phyloP scores from a whole-genome alignment of 2,797 vertebrate genomes.

The Chelmon rostratus region DNA sequence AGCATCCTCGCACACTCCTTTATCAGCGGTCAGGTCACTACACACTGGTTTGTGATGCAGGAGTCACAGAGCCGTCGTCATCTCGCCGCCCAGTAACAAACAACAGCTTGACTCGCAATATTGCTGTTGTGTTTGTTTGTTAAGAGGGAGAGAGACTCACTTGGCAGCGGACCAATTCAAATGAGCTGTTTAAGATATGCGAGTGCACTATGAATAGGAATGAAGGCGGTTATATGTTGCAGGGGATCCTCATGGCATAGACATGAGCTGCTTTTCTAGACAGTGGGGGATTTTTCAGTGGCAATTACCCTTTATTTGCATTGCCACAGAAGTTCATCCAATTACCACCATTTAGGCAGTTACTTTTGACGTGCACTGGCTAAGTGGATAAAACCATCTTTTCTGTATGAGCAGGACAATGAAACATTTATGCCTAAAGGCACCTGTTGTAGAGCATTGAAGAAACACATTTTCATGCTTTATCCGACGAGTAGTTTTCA shows the following conservation, averaged over 20 bases:
- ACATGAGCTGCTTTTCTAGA: slow-evolving; percentile 43
- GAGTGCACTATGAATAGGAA: slow-evolving; percentile 67
- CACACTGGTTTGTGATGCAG: slow-evolving; percentile 67
- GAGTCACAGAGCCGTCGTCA: slow-evolving; percentile 69
- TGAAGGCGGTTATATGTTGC: slow-evolving; percentile 56
- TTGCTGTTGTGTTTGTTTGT: slow-evolving; percentile 77
- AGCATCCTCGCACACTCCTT: slow-evolving; percentile 58
- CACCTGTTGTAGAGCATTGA: slow-evolving; percentile 3
- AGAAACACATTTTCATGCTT: background rate
- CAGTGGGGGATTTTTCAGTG: slow-evolving; percentile 52
- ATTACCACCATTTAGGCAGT: slow-evolving; percentile 72
- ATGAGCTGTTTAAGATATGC: slow-evolving; percentile 77
- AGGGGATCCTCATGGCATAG: slow-evolving; percentile 58
- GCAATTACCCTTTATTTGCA: slow-evolving; percentile 76
- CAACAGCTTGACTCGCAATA: slow-evolving; percentile 82
- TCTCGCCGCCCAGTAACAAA: slow-evolving; percentile 75
- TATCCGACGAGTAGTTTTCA: background rate
- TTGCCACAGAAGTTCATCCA: slow-evolving; percentile 67
- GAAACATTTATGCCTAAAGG: slow-evolving; percentile 35
- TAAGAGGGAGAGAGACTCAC: slow-evolving; percentile 67
- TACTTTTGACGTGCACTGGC: slow-evolving; percentile 64
- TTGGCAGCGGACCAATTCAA: slow-evolving; percentile 77
- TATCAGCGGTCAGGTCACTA: slow-evolving; percentile 72
- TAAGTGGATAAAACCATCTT: slow-evolving; percentile 52
- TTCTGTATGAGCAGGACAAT: slow-evolving; percentile 35